A percentile compares a stretch with the other conserved stretches of the same genome.
Evolutionary conservation across 2,888 invertebrate genomes (phyloP).

Genomic region (Matsumyia berberina): DNA sequence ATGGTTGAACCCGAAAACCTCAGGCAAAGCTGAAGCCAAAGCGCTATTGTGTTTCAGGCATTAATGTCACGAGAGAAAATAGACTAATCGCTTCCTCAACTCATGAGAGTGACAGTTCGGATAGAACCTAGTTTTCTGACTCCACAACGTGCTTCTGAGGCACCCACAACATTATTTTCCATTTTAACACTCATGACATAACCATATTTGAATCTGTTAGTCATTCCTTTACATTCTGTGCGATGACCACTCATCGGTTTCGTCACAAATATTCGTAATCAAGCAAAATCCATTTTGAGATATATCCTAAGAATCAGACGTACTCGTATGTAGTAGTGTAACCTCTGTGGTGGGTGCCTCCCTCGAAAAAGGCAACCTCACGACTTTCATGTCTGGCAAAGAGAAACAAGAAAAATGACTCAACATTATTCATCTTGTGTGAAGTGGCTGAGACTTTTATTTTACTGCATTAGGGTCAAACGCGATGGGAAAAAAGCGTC

Average conservation of each 20-base stretch:
- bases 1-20: too few species aligned
- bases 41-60: too few species aligned
- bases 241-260: constrained; percentile 30
- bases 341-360: constrained; percentile 32
- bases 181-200: constrained; percentile 31
- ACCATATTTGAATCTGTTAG: constrained; percentile 17
- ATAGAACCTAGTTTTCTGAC: constrained; percentile 1
- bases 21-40: too few species aligned
- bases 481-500: neutral
- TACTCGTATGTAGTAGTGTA: neutral
- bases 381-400: constrained; percentile 20
- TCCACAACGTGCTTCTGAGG: neutral
- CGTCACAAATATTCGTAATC: constrained; percentile 17
- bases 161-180: neutral
- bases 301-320: constrained; percentile 13
- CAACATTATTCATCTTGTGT: constrained; percentile 12
- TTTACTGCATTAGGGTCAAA: constrained; percentile 47
- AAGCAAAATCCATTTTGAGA: constrained; percentile 6
- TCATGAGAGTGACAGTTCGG: neutral
- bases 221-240: constrained; percentile 20
- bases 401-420: constrained; percentile 25
- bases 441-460: constrained; percentile 19
- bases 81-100: constrained; percentile 3
- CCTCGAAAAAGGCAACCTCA: constrained; percentile 11
- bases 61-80: neutral